A percentile compares a stretch with the other conserved stretches of the same genome.
phyloP scores from a whole-genome alignment of 2,797 vertebrate species.

The Pantherophis vulpinus region DNA sequence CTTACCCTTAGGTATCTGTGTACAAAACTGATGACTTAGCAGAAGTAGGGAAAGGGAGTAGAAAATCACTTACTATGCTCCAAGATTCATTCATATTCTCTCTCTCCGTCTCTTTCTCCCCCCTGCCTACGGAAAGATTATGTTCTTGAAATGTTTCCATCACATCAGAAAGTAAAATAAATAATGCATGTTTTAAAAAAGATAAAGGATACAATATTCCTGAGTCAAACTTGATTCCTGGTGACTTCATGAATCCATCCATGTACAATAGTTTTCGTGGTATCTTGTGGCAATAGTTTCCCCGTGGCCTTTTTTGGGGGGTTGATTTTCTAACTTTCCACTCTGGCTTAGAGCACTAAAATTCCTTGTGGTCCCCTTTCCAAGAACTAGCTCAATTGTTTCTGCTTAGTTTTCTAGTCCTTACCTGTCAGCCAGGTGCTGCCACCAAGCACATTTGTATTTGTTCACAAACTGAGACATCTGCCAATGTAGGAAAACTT shows the following conservation, averaged over 20 bases:
- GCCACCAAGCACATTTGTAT: background rate
- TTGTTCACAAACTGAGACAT: background rate
- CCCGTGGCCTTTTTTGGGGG: background rate
- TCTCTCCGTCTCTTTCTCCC: rapidly evolving
- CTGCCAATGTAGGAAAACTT: background rate
- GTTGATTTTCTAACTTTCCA: background rate
- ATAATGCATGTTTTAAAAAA: background rate
- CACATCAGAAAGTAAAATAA: background rate
- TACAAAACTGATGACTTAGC: background rate
- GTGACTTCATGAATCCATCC: background rate
- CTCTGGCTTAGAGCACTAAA: background rate
- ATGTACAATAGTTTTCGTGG: background rate
- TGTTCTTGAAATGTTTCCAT: background rate
- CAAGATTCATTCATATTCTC: background rate
- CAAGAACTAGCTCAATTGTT: background rate
- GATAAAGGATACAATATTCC: background rate
- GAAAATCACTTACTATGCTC: background rate
- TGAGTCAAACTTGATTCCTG: background rate
- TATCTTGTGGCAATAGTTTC: background rate
- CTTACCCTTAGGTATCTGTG: background rate
- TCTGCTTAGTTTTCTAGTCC: background rate
- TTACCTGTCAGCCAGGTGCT: background rate
- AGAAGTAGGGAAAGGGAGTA: background rate
- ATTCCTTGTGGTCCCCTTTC: background rate
- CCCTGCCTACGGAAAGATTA: background rate